A percentile compares a stretch with the other conserved stretches of the same genome.
Evolutionary conservation across 2,888 invertebrate species (phyloP).

Genomic region (Toxonevra muliebris): DNA sequence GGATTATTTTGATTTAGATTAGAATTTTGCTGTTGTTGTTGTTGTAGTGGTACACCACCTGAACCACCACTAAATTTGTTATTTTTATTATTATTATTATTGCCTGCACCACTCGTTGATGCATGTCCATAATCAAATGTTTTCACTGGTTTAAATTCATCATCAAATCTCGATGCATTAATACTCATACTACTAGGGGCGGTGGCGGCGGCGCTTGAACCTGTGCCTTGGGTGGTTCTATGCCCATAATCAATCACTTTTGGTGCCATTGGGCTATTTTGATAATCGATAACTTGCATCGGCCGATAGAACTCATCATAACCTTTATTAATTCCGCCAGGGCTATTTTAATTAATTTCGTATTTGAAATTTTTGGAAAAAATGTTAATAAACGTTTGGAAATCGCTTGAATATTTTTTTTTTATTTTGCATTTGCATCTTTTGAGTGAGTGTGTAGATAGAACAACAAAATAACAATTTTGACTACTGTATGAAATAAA

Average conservation of each 20-base stretch:
- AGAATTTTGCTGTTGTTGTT: background rate
- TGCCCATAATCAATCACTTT: slow-evolving; percentile 79
- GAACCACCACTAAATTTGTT: background rate
- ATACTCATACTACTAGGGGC: slow-evolving; percentile 44
- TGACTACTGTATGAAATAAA: too few species aligned
- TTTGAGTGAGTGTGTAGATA: too few species aligned
- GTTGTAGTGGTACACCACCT: slow-evolving; percentile 16
- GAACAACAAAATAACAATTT: too few species aligned
- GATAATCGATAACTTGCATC: slow-evolving; percentile 75
- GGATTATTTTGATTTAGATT: too few species aligned
- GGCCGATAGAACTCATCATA: slow-evolving; percentile 68
- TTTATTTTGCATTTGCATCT: too few species aligned
- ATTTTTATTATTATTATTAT: background rate
- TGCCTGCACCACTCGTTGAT: slow-evolving; percentile 40
- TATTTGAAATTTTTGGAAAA: slow-evolving; percentile 40
- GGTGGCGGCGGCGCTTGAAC: slow-evolving; percentile 32
- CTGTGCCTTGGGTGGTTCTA: slow-evolving; percentile 57
- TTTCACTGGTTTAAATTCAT: slow-evolving; percentile 72
- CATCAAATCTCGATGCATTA: slow-evolving; percentile 21
- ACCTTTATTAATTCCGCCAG: slow-evolving; percentile 58
- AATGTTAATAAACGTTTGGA: slow-evolving; percentile 30
- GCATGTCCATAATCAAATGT: slow-evolving; percentile 78
- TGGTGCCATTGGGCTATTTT: slow-evolving; percentile 70
- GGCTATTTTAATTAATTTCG: slow-evolving; percentile 42
- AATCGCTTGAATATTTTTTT: background rate